Base-by-base conservation (phyloP, 2,113 vertebrate species). In the Xenopus laevis region DNA sequence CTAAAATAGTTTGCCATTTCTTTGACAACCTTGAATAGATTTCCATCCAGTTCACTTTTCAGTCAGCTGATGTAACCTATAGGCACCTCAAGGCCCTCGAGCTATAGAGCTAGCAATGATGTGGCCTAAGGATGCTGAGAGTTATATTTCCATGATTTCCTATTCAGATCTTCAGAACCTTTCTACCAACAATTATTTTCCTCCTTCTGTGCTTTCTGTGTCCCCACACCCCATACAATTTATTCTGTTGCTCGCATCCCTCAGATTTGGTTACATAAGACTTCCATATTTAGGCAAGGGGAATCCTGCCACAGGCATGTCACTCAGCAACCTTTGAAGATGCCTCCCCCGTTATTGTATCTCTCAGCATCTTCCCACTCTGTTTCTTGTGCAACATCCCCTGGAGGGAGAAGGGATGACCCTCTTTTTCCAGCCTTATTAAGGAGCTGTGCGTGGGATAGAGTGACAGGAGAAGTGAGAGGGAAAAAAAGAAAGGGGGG, bases 281-380 rank as follows among this genome's bases (percentile, higher is more conserved):
- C 40, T 61, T 45, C 16, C 66, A 62, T 20, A 68, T 76, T 40
- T 66, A 52, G 66, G 30, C 45, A 40, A n/a, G 72, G 73, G 73
- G 58, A 76, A 76, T 76, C 73, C 73, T 50, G 47, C 59, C 57
- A 47, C 27, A 68, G 57, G 72, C 65, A 68, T 75, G 72, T 75
- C 59, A 47, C 66, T 55, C 55, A 33, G 16, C 59, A 21, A 27
- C 45, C 65, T 69, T 76, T 76, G 73, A 76, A 63, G 73, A 61
- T 57, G 17, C 66, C 73, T 63, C 73, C 72, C 59, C 66, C 58
- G 50, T 55, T 47, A 44, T 8, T 46, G 65, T 69, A 69, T 76
- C 73, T 59, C 73, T 69, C 73, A 68, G 73, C 73, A 76, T n/a
- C 73, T 69, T 76, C 73, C 73, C 73, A 76, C 73, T 53, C 72